Percentiles rank a stretch among this genome's conserved stretches.
These are phyloP conservation scores for Saccopteryx leptura DNA, from an alignment of 2,113 vertebrate species.

Conservation along the genomic window DNA sequence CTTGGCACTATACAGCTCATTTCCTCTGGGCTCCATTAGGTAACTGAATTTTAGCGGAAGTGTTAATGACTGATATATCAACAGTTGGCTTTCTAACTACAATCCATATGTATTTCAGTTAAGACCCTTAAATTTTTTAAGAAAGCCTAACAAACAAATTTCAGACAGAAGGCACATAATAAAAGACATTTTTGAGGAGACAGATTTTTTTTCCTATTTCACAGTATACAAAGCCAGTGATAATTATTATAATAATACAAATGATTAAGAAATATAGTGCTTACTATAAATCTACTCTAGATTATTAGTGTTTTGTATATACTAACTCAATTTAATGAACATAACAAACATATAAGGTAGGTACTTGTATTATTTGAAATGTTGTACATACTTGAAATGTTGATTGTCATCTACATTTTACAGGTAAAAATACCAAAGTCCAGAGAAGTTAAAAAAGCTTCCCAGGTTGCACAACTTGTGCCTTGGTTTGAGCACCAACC, in stretches of 20 bases:
- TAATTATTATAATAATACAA: neutral
- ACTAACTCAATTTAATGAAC: neutral
- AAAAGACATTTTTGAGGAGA: neutral
- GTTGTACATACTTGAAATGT: too few relatives aligned
- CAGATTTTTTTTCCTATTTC: neutral
- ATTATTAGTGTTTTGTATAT: neutral
- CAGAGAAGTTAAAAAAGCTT: neutral
- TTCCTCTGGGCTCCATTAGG: constrained; percentile 11
- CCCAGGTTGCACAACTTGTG: neutral
- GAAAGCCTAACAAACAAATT: neutral
- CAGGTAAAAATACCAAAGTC: neutral
- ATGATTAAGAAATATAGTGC: neutral
- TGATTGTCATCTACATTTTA: neutral
- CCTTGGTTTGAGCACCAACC: too few relatives aligned
- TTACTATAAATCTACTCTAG: neutral
- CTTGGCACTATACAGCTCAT: neutral
- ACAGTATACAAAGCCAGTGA: neutral
- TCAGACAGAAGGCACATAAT: neutral
- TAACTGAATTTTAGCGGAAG: constrained; percentile 50
- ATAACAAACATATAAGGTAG: neutral
- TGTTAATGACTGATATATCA: constrained; percentile 32
- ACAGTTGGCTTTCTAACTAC: constrained; percentile 4
- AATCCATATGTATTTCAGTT: constrained; percentile 18
- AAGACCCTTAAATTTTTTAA: constrained; percentile 34
- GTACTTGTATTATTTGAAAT: too few relatives aligned